phyloP scores from a whole-genome alignment of 2,797 vertebrate species.

The Sylvia borin region DNA sequence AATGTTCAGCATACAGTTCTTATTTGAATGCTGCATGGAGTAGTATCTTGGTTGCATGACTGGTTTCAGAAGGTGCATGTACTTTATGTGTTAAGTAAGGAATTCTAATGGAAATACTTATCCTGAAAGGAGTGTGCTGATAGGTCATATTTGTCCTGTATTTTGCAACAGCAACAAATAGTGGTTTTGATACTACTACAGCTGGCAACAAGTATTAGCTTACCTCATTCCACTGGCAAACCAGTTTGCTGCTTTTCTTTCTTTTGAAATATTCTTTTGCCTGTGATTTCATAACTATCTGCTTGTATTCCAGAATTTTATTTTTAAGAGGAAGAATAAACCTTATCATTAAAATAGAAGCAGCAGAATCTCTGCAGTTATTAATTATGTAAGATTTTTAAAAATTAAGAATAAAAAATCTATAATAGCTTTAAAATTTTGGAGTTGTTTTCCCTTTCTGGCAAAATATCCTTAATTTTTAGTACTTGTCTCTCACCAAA shows the following conservation, averaged over 20 bases:
- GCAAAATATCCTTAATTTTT: background rate
- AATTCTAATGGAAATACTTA: background rate
- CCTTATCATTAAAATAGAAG: conserved; percentile 15
- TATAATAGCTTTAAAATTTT: background rate
- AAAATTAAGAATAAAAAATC: background rate
- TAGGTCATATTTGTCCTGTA: background rate
- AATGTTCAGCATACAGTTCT: background rate
- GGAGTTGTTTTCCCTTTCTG: background rate
- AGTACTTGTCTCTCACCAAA: background rate
- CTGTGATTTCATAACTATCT: background rate
- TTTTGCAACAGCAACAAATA: background rate
- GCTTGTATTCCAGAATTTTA: conserved; percentile 4
- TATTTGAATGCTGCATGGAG: background rate
- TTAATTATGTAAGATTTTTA: background rate
- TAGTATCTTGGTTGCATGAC: background rate
- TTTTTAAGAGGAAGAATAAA: conserved; percentile 66
- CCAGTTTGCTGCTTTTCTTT: background rate
- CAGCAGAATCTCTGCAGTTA: background rate
- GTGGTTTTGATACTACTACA: background rate
- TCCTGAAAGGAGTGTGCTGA: background rate
- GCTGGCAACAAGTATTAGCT: background rate
- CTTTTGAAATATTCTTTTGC: background rate
- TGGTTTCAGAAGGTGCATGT: background rate
- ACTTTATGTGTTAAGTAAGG: background rate
- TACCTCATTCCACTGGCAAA: background rate